Evolutionary conservation across 2,113 vertebrate species (phyloP).

Genomic region (Mastomys natalensis): DNA sequence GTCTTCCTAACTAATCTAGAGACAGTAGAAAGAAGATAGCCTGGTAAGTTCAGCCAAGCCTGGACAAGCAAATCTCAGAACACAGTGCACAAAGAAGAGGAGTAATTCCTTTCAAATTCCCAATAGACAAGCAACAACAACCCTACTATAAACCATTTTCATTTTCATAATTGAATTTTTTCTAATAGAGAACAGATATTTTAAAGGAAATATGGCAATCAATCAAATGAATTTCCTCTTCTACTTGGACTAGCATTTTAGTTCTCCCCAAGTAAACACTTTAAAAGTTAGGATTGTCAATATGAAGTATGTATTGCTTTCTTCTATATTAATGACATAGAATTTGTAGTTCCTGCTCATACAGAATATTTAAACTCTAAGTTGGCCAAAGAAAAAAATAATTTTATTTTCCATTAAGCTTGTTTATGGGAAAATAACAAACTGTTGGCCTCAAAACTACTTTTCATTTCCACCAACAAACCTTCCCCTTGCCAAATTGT

Average conservation of each 20-base stretch:
- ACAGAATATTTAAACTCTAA: constrained; percentile 65
- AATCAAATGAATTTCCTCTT: background rate
- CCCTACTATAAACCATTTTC: constrained; percentile 4
- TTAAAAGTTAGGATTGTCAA: constrained; percentile 34
- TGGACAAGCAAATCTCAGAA: background rate
- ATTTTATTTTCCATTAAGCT: constrained; percentile 78
- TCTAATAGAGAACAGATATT: constrained; percentile 21
- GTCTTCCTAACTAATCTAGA: background rate
- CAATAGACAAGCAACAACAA: background rate
- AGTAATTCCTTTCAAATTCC: background rate
- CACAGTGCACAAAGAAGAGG: background rate
- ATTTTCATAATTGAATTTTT: constrained; percentile 50
- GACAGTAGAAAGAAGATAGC: background rate
- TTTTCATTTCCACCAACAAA: constrained; percentile 72
- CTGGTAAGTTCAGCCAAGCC: background rate
- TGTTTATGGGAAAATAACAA: constrained; percentile 72
- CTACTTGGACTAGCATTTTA: background rate
- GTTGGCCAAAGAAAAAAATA: constrained; percentile 60
- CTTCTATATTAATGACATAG: constrained; percentile 12
- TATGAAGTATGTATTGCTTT: background rate
- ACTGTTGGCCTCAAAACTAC: constrained; percentile 72
- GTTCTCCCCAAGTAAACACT: background rate
- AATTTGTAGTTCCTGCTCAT: constrained; percentile 25
- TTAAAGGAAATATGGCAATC: background rate
- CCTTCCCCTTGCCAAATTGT: constrained; percentile 54